A percentile compares a stretch with the other conserved stretches of the same genome.
These are phyloP conservation scores for Oreohelix idahoensis DNA, from an alignment of 1,140 invertebrate species.

Conservation along the genomic window DNA sequence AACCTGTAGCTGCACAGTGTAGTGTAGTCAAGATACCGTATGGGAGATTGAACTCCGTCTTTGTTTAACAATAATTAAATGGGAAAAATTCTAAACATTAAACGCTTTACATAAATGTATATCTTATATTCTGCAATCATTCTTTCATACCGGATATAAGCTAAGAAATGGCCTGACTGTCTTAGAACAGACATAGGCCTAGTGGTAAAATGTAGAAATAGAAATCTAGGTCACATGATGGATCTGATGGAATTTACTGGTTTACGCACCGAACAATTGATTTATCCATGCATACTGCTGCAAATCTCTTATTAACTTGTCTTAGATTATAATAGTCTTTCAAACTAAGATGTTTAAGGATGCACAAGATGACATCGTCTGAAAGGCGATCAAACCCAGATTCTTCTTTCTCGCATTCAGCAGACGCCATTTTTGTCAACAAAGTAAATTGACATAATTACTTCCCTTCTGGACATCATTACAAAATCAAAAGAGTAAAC, in stretches of 20 bases:
- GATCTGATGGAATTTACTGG: background rate
- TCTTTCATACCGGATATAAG: too few relatives aligned
- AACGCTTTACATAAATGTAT: too few relatives aligned
- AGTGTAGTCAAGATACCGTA: too few relatives aligned
- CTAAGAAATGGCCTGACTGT: too few relatives aligned
- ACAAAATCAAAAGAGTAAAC: background rate
- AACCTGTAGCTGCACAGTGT: too few relatives aligned
- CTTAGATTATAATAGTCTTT: constrained; percentile 32
- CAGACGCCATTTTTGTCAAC: constrained; percentile 37
- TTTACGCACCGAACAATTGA: constrained; percentile 24
- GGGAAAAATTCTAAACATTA: too few relatives aligned
- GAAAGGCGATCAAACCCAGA: constrained; percentile 35
- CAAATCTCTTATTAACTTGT: constrained; percentile 30
- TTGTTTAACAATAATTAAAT: too few relatives aligned
- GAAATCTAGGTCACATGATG: background rate
- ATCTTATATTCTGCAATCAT: too few relatives aligned
- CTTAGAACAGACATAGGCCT: too few relatives aligned
- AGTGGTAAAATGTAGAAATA: too few relatives aligned
- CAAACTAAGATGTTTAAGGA: constrained; percentile 20
- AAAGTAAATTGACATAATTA: constrained; percentile 32
- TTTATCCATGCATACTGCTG: constrained; percentile 36
- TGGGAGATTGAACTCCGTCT: too few relatives aligned
- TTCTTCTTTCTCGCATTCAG: constrained; percentile 24
- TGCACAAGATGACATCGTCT: constrained; percentile 36
- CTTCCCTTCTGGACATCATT: background rate